Conservation (phyloP, 2,888 invertebrate genomes). For the Cheilosia scutellata region DNA sequence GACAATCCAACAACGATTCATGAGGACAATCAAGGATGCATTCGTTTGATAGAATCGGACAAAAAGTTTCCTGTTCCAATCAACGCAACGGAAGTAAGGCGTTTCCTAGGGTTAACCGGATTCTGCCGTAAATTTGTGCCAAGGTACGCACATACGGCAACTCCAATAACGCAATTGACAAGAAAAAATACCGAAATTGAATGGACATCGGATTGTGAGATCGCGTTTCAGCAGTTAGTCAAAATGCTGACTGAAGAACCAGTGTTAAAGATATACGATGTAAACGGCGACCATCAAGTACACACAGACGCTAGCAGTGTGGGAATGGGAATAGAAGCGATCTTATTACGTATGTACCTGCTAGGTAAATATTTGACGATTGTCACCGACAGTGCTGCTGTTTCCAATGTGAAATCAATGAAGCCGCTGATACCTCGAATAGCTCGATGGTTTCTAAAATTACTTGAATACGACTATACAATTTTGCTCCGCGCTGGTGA, state of each 20-base stretch:
- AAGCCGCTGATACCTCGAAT: constrained; percentile 40
- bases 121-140: too few species aligned
- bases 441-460: constrained; percentile 41
- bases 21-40: too few species aligned
- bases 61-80: constrained; percentile 71
- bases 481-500: constrained; percentile 56
- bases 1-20: too few species aligned
- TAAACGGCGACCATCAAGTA: constrained; percentile 50
- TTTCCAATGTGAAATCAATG: constrained; percentile 10
- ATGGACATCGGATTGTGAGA: constrained; percentile 53
- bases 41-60: too few species aligned
- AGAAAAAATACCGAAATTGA: constrained; percentile 51
- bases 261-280: constrained; percentile 53
- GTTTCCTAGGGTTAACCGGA: constrained; percentile 76
- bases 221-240: constrained; percentile 46
- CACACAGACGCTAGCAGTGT: too few species aligned
- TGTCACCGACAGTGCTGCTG: neutral
- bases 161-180: constrained; percentile 16
- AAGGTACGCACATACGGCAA: too few species aligned
- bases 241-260: constrained; percentile 20
- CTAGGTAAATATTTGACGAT: neutral
- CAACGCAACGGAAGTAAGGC: constrained; percentile 77
- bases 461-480: constrained; percentile 44
- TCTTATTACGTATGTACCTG: neutral
- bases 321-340: too few species aligned